Evolutionary conservation across 2,888 invertebrate genomes (phyloP).

Genomic region (Meghimatium bilineatum): DNA sequence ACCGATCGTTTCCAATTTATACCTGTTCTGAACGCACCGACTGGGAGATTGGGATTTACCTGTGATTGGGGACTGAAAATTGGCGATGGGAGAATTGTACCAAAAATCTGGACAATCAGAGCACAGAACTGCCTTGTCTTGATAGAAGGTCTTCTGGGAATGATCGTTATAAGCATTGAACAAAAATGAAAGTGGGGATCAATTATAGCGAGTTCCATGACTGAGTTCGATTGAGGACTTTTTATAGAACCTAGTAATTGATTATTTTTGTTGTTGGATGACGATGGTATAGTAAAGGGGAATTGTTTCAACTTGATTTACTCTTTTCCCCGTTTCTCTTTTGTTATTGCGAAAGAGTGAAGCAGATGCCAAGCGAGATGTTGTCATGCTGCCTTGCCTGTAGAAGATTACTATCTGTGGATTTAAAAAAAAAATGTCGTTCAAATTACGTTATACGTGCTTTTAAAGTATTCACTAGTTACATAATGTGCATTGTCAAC

Average conservation of each 20-base stretch:
- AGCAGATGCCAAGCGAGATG: not conserved
- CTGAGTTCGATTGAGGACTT: not conserved
- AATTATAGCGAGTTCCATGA: not conserved
- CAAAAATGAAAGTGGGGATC: not conserved
- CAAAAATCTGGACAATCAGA: conserved; percentile 27
- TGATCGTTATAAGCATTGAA: not conserved
- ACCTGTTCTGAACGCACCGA: conserved; percentile 27
- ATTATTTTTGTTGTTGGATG: not conserved
- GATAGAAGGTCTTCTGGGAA: conserved; percentile 29
- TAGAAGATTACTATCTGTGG: not conserved
- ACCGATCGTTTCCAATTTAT: conserved; percentile 32
- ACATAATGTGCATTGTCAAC: no score
- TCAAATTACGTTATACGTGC: no score
- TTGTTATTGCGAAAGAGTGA: not conserved
- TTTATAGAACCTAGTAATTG: conserved; percentile 11
- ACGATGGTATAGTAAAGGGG: no score
- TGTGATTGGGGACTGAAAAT: conserved; percentile 25
- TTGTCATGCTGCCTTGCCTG: not conserved
- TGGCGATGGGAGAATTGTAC: conserved; percentile 16
- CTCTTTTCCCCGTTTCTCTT: not conserved
- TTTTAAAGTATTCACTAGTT: no score
- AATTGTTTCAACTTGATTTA: not conserved
- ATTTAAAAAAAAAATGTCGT: no score
- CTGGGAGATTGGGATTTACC: conserved; percentile 14
- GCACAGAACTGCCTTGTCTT: not conserved